phyloP scores from a whole-genome alignment of 2,113 vertebrate species.

The Struthio camelus region DNA sequence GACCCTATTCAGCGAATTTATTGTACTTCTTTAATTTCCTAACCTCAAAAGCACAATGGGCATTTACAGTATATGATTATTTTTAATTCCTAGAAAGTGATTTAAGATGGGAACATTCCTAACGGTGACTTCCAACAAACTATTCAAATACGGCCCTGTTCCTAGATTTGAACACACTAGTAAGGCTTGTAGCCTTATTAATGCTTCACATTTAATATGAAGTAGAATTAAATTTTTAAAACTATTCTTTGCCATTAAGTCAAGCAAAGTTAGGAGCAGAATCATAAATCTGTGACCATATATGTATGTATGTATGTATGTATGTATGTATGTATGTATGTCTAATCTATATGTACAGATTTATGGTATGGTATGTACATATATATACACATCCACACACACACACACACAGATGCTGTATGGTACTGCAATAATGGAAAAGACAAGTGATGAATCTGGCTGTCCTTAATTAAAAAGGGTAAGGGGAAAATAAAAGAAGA shows the following conservation, averaged over 20 bases:
- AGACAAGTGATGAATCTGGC: not conserved
- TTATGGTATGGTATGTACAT: too few species aligned
- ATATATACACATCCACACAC: not conserved
- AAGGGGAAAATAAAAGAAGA: not conserved
- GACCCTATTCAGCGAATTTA: conserved; percentile 23
- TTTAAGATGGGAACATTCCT: conserved; percentile 15
- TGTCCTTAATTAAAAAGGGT: not conserved
- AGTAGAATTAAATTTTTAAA: not conserved
- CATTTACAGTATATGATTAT: not conserved
- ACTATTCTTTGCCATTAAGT: not conserved
- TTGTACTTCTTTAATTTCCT: conserved; percentile 30
- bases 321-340: not conserved
- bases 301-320: too few species aligned
- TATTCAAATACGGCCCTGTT: not conserved
- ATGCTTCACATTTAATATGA: not conserved
- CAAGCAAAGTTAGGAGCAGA: not conserved
- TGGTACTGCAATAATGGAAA: not conserved
- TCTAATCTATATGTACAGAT: too few species aligned
- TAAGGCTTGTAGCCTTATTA: not conserved
- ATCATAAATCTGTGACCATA: not conserved
- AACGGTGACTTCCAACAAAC: not conserved
- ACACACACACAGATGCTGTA: rapidly evolving
- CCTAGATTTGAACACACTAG: not conserved
- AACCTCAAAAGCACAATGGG: conserved; percentile 12
- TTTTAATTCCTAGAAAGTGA: conserved; percentile 63